Evolutionary conservation across 2,113 vertebrate genomes (phyloP).

Genomic region (Mesoclemmys tuberculata): DNA sequence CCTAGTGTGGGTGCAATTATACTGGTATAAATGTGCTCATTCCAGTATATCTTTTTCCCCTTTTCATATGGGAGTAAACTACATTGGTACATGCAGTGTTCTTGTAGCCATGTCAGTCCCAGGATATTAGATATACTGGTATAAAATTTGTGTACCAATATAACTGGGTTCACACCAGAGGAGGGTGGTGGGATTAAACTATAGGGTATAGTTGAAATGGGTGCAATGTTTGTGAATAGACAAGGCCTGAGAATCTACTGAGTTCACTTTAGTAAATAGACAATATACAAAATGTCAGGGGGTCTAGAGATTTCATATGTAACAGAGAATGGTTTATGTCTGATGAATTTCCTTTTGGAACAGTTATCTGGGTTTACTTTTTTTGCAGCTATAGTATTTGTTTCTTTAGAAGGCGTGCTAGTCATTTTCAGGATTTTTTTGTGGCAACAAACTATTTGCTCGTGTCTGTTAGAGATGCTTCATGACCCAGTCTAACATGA

Average conservation of each 20-base stretch:
- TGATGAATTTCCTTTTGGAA: background rate
- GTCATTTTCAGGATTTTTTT: slow-evolving; percentile 16
- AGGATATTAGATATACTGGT: background rate
- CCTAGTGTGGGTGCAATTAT: too few species aligned
- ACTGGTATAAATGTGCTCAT: background rate
- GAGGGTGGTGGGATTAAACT: background rate
- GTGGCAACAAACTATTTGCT: background rate
- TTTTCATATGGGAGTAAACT: background rate
- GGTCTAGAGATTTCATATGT: background rate
- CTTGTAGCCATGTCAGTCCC: background rate
- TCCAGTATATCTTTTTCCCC: background rate
- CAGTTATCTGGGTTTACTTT: background rate
- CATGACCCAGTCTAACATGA: background rate
- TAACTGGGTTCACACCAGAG: background rate
- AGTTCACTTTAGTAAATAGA: background rate
- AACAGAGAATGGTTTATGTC: background rate
- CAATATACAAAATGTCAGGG: background rate
- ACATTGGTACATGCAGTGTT: background rate
- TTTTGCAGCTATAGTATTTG: slow-evolving; percentile 1
- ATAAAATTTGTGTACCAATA: slow-evolving; percentile 4
- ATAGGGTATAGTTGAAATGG: background rate
- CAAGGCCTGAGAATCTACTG: background rate
- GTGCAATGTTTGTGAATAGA: background rate
- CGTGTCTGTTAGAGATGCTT: background rate
- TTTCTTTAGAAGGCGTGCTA: background rate